A percentile compares a stretch with the other conserved stretches of the same genome.
Conservation (phyloP, 1,140 invertebrate species). For the Diabrotica undecimpunctata region DNA sequence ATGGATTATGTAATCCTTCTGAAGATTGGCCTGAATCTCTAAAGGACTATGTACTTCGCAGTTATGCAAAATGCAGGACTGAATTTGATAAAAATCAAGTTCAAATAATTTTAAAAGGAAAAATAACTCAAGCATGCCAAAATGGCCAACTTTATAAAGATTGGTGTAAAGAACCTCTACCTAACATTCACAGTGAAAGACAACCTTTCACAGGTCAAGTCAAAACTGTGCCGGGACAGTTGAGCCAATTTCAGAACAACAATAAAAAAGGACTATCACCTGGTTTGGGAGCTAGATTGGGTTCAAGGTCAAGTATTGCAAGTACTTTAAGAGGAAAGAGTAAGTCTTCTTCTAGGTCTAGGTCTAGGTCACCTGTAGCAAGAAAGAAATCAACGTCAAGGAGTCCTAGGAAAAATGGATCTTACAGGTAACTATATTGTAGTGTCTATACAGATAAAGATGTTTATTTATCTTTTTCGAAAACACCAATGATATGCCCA, state of each 20-base stretch:
- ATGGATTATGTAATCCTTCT: conserved; percentile 43
- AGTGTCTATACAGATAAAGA: no score
- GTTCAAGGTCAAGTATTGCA: conserved; percentile 43
- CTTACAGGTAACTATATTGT: conserved; percentile 36
- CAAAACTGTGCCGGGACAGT: conserved; percentile 52
- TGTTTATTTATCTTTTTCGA: conserved; percentile 3
- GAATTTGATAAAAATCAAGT: conserved; percentile 86
- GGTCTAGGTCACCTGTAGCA: conserved; percentile 44
- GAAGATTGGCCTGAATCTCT: conserved; percentile 69
- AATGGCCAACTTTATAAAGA: conserved; percentile 81
- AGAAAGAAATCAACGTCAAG: conserved; percentile 48
- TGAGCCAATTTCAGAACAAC: conserved; percentile 51
- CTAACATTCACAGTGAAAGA: conserved; percentile 74
- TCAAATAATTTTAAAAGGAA: conserved; percentile 88
- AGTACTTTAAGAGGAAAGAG: conserved; percentile 45
- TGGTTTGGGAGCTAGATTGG: conserved; percentile 54
- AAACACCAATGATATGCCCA: no score
- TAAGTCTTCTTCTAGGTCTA: conserved; percentile 41
- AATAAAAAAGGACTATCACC: conserved; percentile 51
- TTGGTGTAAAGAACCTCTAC: conserved; percentile 88
- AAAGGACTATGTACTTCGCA: conserved; percentile 83
- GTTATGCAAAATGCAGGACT: conserved; percentile 85
- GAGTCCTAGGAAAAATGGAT: conserved; percentile 29
- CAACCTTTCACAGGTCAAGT: conserved; percentile 54
- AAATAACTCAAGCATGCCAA: conserved; percentile 84